Percentiles rank a stretch among this genome's conserved stretches.
Conservation (phyloP, 2,113 vertebrate genomes). For the Zootoca vivipara region DNA sequence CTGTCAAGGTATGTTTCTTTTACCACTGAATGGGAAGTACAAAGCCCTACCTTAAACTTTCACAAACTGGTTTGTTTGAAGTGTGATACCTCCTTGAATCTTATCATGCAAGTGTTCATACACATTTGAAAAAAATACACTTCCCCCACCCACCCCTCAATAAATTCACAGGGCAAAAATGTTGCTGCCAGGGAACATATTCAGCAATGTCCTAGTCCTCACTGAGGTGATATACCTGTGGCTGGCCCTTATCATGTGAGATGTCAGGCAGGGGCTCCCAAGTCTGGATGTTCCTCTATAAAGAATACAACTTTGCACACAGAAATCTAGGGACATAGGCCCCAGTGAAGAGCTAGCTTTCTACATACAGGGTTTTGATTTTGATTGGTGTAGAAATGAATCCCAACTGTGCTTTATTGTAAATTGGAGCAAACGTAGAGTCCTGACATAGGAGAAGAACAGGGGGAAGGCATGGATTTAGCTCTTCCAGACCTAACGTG, state of each 20-base stretch:
- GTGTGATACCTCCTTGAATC: neutral
- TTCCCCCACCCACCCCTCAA: neutral
- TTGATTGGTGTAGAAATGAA: too few relatives aligned
- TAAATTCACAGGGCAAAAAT: too few relatives aligned
- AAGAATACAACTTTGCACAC: neutral
- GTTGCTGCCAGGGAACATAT: neutral
- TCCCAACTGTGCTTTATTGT: neutral
- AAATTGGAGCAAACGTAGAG: too few relatives aligned
- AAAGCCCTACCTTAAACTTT: neutral
- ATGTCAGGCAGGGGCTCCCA: too few relatives aligned
- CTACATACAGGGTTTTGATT: too few relatives aligned
- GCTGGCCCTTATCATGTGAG: neutral
- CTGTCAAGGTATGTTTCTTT: constrained; percentile 25
- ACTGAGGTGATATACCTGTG: neutral
- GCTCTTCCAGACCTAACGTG: too few relatives aligned
- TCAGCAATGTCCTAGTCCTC: neutral
- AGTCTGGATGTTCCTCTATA: neutral
- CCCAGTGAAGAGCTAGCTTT: too few relatives aligned
- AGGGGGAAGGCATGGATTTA: too few relatives aligned
- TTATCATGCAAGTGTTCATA: neutral
- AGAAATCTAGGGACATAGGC: neutral
- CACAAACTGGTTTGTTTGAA: neutral
- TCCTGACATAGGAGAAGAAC: too few relatives aligned
- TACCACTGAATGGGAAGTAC: neutral
- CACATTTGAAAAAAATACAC: too few relatives aligned